These are phyloP conservation scores for Parapristionchus giblindavisi DNA, from an alignment of 2,888 invertebrate genomes.

Conservation along the genomic window DNA sequence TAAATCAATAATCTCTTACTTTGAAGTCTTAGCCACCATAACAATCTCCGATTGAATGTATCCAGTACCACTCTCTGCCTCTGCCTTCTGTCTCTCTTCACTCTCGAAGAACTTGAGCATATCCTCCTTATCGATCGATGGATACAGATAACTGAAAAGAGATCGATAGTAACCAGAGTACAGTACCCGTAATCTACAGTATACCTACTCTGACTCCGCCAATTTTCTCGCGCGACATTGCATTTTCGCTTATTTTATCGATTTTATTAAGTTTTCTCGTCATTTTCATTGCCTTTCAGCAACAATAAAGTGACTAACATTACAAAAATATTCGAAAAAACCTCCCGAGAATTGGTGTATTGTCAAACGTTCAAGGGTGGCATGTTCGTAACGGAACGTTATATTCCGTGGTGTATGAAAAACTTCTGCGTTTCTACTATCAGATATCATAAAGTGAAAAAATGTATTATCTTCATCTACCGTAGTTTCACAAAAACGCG, in stretches of 20 bases:
- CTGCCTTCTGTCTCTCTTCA: conserved; percentile 61
- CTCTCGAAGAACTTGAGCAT: conserved; percentile 67
- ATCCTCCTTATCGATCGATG: conserved; percentile 68
- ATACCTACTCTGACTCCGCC: background rate
- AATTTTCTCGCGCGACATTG: background rate
- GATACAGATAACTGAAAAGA: conserved; percentile 63
- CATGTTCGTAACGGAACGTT: too few species aligned
- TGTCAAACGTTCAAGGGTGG: too few species aligned
- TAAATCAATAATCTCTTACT: conserved; percentile 44
- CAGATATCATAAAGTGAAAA: too few species aligned
- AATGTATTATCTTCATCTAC: background rate
- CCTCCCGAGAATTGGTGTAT: too few species aligned
- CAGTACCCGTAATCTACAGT: background rate
- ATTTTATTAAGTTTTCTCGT: background rate
- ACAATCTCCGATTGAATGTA: conserved; percentile 69
- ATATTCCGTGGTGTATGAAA: too few species aligned
- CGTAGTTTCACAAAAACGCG: background rate
- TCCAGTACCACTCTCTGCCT: conserved; percentile 63
- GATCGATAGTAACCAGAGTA: background rate
- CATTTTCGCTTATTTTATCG: background rate
- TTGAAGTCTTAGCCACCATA: conserved; percentile 69
- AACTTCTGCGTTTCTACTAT: too few species aligned
- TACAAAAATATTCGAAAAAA: too few species aligned
- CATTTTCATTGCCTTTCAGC: background rate
- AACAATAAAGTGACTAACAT: too few species aligned